Conservation (phyloP, 2,797 vertebrate species). For the Muscicapa striata region DNA sequence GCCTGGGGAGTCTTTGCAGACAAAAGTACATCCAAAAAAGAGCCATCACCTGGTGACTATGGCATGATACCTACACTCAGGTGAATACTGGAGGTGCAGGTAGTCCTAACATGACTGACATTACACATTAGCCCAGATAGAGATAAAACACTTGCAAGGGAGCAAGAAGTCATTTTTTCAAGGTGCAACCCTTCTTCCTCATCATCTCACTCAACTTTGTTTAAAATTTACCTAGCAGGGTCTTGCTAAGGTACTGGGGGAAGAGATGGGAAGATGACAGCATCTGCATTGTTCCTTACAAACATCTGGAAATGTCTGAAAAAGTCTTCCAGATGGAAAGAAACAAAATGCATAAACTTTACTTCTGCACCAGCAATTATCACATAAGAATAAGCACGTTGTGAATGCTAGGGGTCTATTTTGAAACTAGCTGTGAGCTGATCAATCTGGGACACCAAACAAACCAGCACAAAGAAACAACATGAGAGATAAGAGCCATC, state of each 20-base stretch:
- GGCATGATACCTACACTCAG: background rate
- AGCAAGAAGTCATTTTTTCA: background rate
- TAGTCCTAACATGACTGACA: background rate
- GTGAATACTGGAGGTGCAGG: background rate
- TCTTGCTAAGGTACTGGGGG: background rate
- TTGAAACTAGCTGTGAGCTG: slow-evolving; percentile 17
- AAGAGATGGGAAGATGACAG: background rate
- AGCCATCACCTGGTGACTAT: background rate
- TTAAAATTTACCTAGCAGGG: background rate
- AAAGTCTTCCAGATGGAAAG: slow-evolving; percentile 13
- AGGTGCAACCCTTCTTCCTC: background rate
- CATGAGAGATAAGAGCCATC: background rate
- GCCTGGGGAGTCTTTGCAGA: background rate
- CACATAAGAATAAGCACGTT: slow-evolving; percentile 14
- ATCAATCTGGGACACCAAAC: background rate
- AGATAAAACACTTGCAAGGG: background rate
- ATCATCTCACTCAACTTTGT: background rate
- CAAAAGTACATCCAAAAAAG: background rate
- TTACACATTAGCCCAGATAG: background rate
- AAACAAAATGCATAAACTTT: background rate
- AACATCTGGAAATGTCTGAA: background rate
- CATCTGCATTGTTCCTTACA: background rate
- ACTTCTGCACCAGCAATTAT: slow-evolving; percentile 39
- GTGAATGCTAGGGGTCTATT: slow-evolving; percentile 12
- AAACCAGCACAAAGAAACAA: background rate